These are phyloP conservation scores for Bubo blakistoni DNA, from an alignment of 2,113 vertebrate genomes.

Conservation along the genomic window DNA sequence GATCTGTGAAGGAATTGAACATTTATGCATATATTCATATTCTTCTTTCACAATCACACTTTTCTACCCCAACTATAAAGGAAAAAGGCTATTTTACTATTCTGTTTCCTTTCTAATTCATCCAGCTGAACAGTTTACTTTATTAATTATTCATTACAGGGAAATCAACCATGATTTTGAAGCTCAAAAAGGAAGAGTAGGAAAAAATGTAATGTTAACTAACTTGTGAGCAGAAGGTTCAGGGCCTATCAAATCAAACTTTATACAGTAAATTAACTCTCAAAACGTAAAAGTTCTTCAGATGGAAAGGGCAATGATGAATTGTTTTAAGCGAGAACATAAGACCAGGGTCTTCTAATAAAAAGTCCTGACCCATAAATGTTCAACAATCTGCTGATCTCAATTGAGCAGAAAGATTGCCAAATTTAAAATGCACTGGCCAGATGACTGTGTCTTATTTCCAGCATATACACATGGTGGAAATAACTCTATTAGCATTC, in stretches of 20 bases:
- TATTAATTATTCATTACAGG: constrained; percentile 65
- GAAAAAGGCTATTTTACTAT: background rate
- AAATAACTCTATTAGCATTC: constrained; percentile 44
- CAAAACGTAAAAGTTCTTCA: constrained; percentile 18
- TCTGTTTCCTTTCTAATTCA: constrained; percentile 44
- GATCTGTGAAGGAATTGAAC: background rate
- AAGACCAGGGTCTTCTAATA: constrained; percentile 29
- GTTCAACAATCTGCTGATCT: constrained; percentile 50
- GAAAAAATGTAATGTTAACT: constrained; percentile 31
- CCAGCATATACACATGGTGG: background rate
- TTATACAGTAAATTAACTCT: constrained; percentile 54
- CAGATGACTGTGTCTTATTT: constrained; percentile 46
- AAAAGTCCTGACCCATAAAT: constrained; percentile 48
- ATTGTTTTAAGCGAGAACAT: constrained; percentile 30
- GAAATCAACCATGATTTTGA: constrained; percentile 39
- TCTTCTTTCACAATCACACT: background rate
- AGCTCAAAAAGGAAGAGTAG: constrained; percentile 14
- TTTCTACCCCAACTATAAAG: background rate
- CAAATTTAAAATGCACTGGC: constrained; percentile 31
- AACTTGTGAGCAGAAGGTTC: constrained; percentile 20
- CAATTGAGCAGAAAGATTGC: constrained; percentile 51
- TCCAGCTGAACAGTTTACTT: constrained; percentile 20
- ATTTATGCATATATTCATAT: background rate
- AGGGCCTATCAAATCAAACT: background rate
- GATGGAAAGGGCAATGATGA: constrained; percentile 35